Base-by-base conservation (phyloP, 2,888 invertebrate species). In the Steinernema carpocapsae region DNA sequence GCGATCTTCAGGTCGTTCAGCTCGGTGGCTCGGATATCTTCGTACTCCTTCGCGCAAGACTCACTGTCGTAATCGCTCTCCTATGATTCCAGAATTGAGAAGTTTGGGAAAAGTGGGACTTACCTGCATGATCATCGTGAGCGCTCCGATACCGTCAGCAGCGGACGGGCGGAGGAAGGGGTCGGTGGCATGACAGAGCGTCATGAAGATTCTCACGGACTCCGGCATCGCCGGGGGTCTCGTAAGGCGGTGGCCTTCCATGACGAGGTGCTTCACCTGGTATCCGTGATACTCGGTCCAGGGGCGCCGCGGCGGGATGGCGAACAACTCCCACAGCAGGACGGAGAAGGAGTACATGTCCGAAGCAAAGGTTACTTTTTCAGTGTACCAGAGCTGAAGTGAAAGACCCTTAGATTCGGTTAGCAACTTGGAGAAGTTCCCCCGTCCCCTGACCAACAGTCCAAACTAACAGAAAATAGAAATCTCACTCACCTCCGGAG, bases 291-390 rank as follows among this genome's bases (percentile, higher is more conserved):
- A 29, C 1, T 64, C 64, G 17, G 3, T 4, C 17, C 29, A 64
- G 6, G 64, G 64, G 1, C 37, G 29, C 6, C 17, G 32, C 17
- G 1, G 14, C 17, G 64, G 64, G 3, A 22, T 29, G 14, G 22
- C 17, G 32, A 64, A 64, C 29, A 64, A 17, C 29, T 64, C 64
- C 64, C 64, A 64, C 29, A 64, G 64, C 12, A 32, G 29, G 17
- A 64, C 64, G 14, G 32, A 29, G 37, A 32, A 64, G 12, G 64
- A 29, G 64, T 32, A 64, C 32, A 64, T 64, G 64, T 64, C 64
- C 29, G 64, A 32, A 10, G 64, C 64, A 12, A 64, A 6, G 64
- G 64, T 64, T 14, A 48, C 48, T 14, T 14, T 48, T 22, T 29
- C 29, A 3, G 64, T 64, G 64, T 4, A 37, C 64, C 64, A 64